Conservation (phyloP, 2,888 invertebrate genomes). For the Copidosoma aretas region DNA sequence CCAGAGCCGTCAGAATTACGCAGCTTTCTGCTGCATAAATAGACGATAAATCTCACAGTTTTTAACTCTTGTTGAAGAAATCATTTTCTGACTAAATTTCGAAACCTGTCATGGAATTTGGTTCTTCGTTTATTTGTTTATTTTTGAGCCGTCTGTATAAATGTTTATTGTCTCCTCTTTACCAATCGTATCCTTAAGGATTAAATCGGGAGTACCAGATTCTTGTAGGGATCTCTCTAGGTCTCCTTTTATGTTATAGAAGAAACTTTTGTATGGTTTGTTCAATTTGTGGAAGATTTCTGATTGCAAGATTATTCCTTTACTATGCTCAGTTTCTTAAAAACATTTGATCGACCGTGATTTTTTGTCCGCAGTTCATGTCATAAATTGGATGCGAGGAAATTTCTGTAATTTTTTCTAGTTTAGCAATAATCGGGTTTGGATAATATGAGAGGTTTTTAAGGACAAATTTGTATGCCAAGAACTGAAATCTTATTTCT, state of each 20-base stretch:
- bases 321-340: not conserved
- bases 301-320: not conserved
- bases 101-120: not conserved
- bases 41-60: not conserved
- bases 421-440: conserved; percentile 7
- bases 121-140: not conserved
- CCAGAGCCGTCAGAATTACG: not conserved
- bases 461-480: conserved; percentile 23
- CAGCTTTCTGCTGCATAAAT: not conserved
- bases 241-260: not conserved
- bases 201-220: not conserved
- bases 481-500: conserved; percentile 21
- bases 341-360: too few relatives aligned
- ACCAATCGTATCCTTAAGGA: not conserved
- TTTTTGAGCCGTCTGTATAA: conserved; percentile 7
- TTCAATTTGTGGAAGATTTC: not conserved
- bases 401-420: conserved; percentile 11
- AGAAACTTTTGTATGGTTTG: not conserved
- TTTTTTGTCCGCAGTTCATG: conserved; percentile 27
- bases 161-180: not conserved
- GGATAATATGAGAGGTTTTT: conserved; percentile 12
- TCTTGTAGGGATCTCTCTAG: not conserved
- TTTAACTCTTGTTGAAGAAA: not conserved
- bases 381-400: conserved; percentile 14
- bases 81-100: not conserved